These are phyloP conservation scores for Iphiclides podalirius DNA, from an alignment of 2,888 invertebrate genomes.

Conservation along the genomic window DNA sequence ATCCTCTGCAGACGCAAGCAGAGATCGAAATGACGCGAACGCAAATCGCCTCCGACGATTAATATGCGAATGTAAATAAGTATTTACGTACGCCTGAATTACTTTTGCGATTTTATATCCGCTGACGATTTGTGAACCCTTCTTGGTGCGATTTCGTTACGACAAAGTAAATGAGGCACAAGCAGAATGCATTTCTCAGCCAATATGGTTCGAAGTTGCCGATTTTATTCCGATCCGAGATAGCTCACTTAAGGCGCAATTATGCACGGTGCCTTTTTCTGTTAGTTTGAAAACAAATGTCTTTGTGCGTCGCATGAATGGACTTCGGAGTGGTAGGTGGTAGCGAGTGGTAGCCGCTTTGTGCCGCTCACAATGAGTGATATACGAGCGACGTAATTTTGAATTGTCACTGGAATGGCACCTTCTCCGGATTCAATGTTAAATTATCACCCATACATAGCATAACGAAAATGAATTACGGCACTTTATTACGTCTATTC, in stretches of 20 bases:
- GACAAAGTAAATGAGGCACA: too few species aligned
- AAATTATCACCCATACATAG: slow-evolving; percentile 76
- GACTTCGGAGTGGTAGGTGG: slow-evolving; percentile 56
- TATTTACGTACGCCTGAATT: too few species aligned
- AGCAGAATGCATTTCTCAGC: too few species aligned
- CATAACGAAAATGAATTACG: slow-evolving; percentile 79
- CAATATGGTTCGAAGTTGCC: too few species aligned
- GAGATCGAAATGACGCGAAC: too few species aligned
- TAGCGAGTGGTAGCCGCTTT: slow-evolving; percentile 71
- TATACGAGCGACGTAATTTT: slow-evolving; percentile 75
- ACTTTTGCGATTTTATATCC: too few species aligned
- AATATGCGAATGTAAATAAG: too few species aligned
- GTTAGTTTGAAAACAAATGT: slow-evolving; percentile 73
- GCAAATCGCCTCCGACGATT: too few species aligned
- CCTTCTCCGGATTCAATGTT: slow-evolving; percentile 61
- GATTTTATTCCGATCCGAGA: slow-evolving; percentile 1
- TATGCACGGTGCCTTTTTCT: slow-evolving; percentile 64
- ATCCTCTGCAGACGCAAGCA: too few species aligned
- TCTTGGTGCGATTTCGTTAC: too few species aligned
- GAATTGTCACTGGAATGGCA: slow-evolving; percentile 68
- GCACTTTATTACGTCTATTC: slow-evolving; percentile 60
- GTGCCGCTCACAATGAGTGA: slow-evolving; percentile 77
- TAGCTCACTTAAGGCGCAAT: slow-evolving; percentile 59
- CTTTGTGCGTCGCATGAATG: slow-evolving; percentile 69
- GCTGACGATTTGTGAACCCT: too few species aligned